Base-by-base conservation (phyloP, 1,140 invertebrate species). In the Drosophila tsacasi region DNA sequence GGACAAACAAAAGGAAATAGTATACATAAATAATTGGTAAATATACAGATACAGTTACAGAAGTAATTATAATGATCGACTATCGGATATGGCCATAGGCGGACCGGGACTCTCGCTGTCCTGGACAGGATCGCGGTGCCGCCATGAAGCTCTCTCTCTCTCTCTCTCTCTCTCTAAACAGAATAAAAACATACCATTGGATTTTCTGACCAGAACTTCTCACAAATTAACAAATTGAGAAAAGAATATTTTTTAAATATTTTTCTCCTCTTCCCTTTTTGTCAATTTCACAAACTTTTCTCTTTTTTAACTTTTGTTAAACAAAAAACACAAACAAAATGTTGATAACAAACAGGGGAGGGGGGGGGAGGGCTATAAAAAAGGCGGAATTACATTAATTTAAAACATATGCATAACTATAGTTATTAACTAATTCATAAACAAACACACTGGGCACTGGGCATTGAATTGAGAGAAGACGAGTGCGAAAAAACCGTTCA, bases 151-250 rank as follows among this genome's bases (percentile, higher is more conserved):
- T 67, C 35, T 21, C 42, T 42, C 44, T 42, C 40, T 42, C 42
- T 39, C 40, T 19, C 19, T 21, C 19, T 21, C n/a, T 25, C 25
- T 71, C 15, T 4, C 0, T 30, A 6, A 57, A 57, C 54, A 39
- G 30, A 71, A 19, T 35, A 52, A 65, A 65, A 27, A 67, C 35
- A 46, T 65, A 37, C 47, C 27, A 62, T 37, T 35, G 46, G 49
- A 76, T 63, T 83, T 80, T 72, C 73, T 85, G 83, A 85, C 83
- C 83, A 85, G 83, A 85, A 82, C 81, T 79, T 67, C 75, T 86
- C 83, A 86, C 54, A n/a, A 57, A 57, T 82, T 76, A 63, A 57
- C 49, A 55, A 71, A 68, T 72, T 27, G 5, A 55, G 61, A 9
- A 4, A 81, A 47, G 6, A 65, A 35, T 58, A 84, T 84, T 64